These are phyloP conservation scores for Nasonia vitripennis DNA, from an alignment of 1,140 invertebrate genomes.

Conservation along the genomic window DNA sequence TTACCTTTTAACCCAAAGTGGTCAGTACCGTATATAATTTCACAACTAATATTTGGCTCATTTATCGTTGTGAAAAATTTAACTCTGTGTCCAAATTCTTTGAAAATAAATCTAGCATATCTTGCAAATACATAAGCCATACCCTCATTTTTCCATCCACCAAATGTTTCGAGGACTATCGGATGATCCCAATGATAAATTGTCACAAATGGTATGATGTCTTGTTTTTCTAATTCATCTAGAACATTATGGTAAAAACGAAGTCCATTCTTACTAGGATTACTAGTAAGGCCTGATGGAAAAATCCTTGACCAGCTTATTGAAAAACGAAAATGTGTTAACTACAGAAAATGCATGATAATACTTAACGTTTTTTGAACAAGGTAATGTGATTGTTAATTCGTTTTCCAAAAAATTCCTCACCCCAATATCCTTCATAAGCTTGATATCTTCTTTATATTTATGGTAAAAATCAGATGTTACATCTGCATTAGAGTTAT, in stretches of 20 bases:
- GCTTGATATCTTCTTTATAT: slow-evolving; percentile 73
- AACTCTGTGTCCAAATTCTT: slow-evolving; percentile 78
- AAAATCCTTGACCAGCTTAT: slow-evolving; percentile 79
- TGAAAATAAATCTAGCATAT: slow-evolving; percentile 77
- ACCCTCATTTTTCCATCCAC: slow-evolving; percentile 79
- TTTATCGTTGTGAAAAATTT: slow-evolving; percentile 84
- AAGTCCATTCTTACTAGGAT: slow-evolving; percentile 74
- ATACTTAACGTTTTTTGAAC: neutral
- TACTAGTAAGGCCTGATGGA: slow-evolving; percentile 73
- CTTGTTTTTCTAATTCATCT: slow-evolving; percentile 74
- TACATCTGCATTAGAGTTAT: slow-evolving; percentile 72
- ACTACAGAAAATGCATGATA: slow-evolving; percentile 11
- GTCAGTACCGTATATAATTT: slow-evolving; percentile 76
- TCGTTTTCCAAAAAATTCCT: neutral
- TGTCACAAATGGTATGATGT: slow-evolving; percentile 81
- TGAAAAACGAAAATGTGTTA: slow-evolving; percentile 77
- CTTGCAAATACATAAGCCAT: slow-evolving; percentile 78
- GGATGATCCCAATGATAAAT: slow-evolving; percentile 85
- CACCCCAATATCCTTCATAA: slow-evolving; percentile 73
- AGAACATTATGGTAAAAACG: slow-evolving; percentile 78
- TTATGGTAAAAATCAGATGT: slow-evolving; percentile 76
- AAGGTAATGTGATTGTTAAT: neutral
- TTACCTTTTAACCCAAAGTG: neutral
- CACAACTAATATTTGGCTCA: slow-evolving; percentile 81
- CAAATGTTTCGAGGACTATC: slow-evolving; percentile 78